phyloP scores from a whole-genome alignment of 1,140 invertebrate species.

The Cardiocondyla obscurior region DNA sequence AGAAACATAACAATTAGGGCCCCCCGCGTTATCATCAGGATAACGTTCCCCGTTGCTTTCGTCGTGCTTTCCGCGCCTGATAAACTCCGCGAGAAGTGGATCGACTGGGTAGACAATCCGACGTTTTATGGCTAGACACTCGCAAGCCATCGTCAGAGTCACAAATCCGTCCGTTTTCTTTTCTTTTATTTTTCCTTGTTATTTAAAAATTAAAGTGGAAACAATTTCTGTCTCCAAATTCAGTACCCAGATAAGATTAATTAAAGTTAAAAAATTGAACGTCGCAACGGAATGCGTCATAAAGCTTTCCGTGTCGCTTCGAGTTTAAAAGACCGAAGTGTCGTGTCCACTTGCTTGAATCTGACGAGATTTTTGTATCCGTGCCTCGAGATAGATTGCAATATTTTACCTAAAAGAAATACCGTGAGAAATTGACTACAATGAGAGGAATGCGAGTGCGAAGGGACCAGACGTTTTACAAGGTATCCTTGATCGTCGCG shows the following conservation, averaged over 20 bases:
- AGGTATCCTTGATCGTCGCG: too few relatives aligned
- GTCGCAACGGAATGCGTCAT: too few relatives aligned
- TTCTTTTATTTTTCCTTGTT: slow-evolving; percentile 14
- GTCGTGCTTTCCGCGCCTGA: slow-evolving; percentile 43
- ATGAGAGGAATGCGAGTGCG: not conserved
- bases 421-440: not conserved
- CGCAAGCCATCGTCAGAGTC: too few relatives aligned
- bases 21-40: not conserved
- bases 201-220: not conserved
- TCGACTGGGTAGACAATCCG: not conserved
- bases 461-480: not conserved
- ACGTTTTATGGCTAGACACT: not conserved
- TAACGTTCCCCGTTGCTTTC: slow-evolving; percentile 30
- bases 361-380: too few relatives aligned
- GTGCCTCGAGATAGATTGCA: not conserved
- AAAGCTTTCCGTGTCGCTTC: too few relatives aligned
- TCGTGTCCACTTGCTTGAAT: too few relatives aligned
- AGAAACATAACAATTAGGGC: slow-evolving; percentile 59
- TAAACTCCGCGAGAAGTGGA: not conserved
- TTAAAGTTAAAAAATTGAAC: too few relatives aligned
- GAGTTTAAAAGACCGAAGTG: too few relatives aligned
- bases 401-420: not conserved
- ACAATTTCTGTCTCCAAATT: not conserved
- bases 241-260: too few relatives aligned
- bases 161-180: not conserved